These are phyloP conservation scores for Podarcis raffonei DNA, from an alignment of 2,113 vertebrate species.

Conservation along the genomic window DNA sequence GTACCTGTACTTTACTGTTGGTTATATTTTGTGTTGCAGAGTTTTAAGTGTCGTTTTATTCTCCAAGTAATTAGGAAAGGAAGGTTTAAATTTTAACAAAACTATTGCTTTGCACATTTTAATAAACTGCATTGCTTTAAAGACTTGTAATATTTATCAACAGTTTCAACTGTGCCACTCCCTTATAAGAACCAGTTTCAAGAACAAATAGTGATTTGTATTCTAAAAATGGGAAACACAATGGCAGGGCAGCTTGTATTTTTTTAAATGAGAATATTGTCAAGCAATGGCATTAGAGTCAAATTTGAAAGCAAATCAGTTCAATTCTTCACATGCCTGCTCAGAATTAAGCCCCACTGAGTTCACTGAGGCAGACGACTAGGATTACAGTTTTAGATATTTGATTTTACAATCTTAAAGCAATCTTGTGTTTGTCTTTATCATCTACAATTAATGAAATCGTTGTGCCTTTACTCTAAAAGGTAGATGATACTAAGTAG, in stretches of 20 bases:
- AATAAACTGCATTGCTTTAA: slow-evolving; percentile 61
- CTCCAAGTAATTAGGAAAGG: slow-evolving; percentile 65
- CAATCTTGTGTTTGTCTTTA: not conserved
- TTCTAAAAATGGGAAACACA: not conserved
- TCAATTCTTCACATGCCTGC: not conserved
- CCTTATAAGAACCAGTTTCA: slow-evolving; percentile 68
- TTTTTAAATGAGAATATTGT: not conserved
- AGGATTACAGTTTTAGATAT: not conserved
- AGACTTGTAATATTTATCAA: slow-evolving; percentile 66
- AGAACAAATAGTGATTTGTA: not conserved
- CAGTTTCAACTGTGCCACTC: slow-evolving; percentile 49
- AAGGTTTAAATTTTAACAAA: slow-evolving; percentile 68
- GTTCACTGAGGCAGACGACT: not conserved
- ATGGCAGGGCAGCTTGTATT: not conserved
- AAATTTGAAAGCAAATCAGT: not conserved
- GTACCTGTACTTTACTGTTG: slow-evolving; percentile 91
- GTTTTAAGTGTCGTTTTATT: slow-evolving; percentile 74
- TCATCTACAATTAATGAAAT: not conserved
- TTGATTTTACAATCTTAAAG: not conserved
- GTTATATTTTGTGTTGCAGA: slow-evolving; percentile 79
- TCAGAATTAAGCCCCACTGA: not conserved
- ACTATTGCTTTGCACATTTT: slow-evolving; percentile 66
- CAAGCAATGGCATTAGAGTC: not conserved
- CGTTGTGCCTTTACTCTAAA: not conserved
- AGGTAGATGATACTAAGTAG: not conserved